Conservation (phyloP, 1,140 invertebrate species). For the Delia radicum region DNA sequence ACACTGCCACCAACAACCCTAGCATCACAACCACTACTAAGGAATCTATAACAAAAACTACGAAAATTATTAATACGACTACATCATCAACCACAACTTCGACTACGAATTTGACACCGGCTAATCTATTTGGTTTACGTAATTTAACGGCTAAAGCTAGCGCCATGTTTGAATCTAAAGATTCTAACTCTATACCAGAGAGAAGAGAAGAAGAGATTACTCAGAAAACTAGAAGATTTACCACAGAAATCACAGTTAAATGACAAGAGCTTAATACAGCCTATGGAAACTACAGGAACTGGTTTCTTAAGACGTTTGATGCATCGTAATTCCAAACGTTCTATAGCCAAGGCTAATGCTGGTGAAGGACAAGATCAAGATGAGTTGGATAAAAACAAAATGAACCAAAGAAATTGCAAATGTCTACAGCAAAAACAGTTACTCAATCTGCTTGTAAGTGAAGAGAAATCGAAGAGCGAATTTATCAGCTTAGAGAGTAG, state of each 20-base stretch:
- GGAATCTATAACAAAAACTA: constrained; percentile 16
- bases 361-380: neutral
- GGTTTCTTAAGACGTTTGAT: constrained; percentile 68
- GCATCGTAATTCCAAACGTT: constrained; percentile 60
- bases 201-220: neutral
- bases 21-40: too few relatives aligned
- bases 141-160: constrained; percentile 25
- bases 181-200: constrained; percentile 23
- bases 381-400: constrained; percentile 56
- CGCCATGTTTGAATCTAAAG: constrained; percentile 27
- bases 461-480: constrained; percentile 41
- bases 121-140: constrained; percentile 28
- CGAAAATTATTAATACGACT: constrained; percentile 25
- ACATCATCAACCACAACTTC: constrained; percentile 23
- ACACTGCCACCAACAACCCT: neutral
- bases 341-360: constrained; percentile 61
- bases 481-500: constrained; percentile 41
- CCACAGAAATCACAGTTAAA: neutral
- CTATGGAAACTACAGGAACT: constrained; percentile 50
- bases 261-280: neutral
- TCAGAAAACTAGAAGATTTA: neutral
- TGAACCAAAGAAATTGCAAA: constrained; percentile 50
- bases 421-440: constrained; percentile 38
- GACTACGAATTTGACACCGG: too few relatives aligned
- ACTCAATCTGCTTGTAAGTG: constrained; percentile 31